Conservation (phyloP, 2,888 invertebrate species). For the Platycnemis pennipes region DNA sequence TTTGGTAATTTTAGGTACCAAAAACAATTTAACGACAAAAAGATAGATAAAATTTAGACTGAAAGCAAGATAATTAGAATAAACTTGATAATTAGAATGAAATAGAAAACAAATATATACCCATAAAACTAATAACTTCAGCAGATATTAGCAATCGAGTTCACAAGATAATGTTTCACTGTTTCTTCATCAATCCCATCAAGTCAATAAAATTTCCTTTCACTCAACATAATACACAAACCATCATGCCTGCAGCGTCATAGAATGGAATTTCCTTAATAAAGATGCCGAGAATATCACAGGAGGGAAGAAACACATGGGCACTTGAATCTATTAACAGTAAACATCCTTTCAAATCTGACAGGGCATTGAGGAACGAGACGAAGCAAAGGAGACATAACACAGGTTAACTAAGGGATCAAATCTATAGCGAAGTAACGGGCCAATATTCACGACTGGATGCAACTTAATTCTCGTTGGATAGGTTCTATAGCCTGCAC, state of each 20-base stretch:
- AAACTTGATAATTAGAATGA: no score
- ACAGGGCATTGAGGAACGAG: neutral
- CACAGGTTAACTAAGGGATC: constrained; percentile 11
- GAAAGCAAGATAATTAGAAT: no score
- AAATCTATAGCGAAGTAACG: neutral
- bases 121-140: no score
- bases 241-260: neutral
- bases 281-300: neutral
- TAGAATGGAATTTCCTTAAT: neutral
- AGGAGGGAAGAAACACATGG: neutral
- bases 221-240: neutral
- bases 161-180: neutral
- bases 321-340: neutral
- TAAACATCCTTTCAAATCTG: neutral
- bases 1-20: no score
- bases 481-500: neutral
- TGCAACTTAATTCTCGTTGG: neutral
- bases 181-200: neutral
- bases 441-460: neutral
- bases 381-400: neutral
- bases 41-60: no score
- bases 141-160: no score
- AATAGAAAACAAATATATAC: no score
- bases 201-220: neutral
- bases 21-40: no score